A percentile compares a stretch with the other conserved stretches of the same genome.
Conservation (phyloP, 2,888 invertebrate species). For the Iphiclides podalirius region DNA sequence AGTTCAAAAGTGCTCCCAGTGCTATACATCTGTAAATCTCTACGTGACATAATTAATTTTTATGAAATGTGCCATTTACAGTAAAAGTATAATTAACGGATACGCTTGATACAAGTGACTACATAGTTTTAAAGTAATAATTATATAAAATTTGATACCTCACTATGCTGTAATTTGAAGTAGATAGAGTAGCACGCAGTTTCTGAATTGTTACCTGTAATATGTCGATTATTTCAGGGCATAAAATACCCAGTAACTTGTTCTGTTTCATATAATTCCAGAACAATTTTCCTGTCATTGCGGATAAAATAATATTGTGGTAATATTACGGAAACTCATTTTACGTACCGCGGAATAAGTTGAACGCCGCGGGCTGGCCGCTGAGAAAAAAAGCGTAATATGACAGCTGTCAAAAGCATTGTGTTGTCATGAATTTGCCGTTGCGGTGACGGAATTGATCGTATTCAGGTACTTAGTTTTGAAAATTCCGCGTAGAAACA, state of each 20-base stretch:
- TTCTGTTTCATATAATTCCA: conserved; percentile 15
- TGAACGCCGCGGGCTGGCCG: conserved; percentile 15
- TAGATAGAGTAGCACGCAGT: not conserved
- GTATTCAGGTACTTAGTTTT: conserved; percentile 24
- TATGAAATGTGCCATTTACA: no score
- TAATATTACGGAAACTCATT: conserved; percentile 18
- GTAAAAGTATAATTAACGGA: no score
- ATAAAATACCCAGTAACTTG: conserved; percentile 14
- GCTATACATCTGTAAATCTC: no score
- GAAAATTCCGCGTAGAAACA: conserved; percentile 36
- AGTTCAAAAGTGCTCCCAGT: no score
- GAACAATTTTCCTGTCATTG: conserved; percentile 23
- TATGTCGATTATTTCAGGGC: conserved; percentile 12
- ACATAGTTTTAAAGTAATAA: no score
- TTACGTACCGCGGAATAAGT: conserved; percentile 1
- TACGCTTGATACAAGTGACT: no score
- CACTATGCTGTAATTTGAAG: no score
- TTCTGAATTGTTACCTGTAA: conserved; percentile 3
- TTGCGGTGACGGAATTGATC: conserved; percentile 39
- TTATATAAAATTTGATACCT: no score
- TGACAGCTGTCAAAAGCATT: conserved; percentile 50
- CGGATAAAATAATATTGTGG: conserved; percentile 20
- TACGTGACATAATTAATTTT: no score
- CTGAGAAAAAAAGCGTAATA: conserved; percentile 21
- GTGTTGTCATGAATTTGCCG: conserved; percentile 41